Percentiles rank a stretch among this genome's conserved stretches.
phyloP scores from a whole-genome alignment of 1,140 invertebrate species.

The Calliopsis andreniformis region DNA sequence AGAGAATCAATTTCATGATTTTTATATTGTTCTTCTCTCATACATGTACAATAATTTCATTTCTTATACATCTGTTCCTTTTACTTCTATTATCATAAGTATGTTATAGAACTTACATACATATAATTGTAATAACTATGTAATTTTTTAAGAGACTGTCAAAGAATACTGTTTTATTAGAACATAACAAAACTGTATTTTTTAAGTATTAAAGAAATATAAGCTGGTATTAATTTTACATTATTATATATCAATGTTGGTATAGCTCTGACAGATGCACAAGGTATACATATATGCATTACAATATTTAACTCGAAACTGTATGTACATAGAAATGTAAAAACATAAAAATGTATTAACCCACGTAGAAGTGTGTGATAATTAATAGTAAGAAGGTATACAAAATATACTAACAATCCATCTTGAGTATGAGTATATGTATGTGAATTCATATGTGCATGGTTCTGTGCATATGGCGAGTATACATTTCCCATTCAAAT shows the following conservation, averaged over 20 bases:
- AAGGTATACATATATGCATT: slow-evolving; percentile 36
- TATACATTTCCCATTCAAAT: slow-evolving; percentile 49
- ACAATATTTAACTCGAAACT: slow-evolving; percentile 55
- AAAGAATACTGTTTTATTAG: slow-evolving; percentile 40
- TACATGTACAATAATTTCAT: slow-evolving; percentile 15
- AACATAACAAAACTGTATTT: slow-evolving; percentile 52
- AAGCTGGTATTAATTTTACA: neutral
- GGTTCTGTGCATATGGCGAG: slow-evolving; percentile 45
- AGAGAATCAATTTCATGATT: neutral
- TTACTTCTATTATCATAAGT: neutral
- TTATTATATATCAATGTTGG: neutral
- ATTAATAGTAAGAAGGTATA: slow-evolving; percentile 39
- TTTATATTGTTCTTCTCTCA: slow-evolving; percentile 10
- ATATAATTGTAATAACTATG: slow-evolving; percentile 34
- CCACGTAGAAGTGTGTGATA: slow-evolving; percentile 55
- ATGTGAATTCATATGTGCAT: slow-evolving; percentile 27
- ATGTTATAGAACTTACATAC: neutral
- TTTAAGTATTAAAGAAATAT: slow-evolving; percentile 31
- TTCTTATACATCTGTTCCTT: neutral
- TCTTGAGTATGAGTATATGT: slow-evolving; percentile 41
- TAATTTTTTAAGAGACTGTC: slow-evolving; percentile 39
- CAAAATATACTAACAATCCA: slow-evolving; percentile 53
- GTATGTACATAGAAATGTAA: slow-evolving; percentile 60
- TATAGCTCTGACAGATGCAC: slow-evolving; percentile 48
- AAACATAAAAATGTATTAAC: slow-evolving; percentile 44